Evolutionary conservation across 2,113 vertebrate species (phyloP).

Genomic region (Bombycilla garrulus): DNA sequence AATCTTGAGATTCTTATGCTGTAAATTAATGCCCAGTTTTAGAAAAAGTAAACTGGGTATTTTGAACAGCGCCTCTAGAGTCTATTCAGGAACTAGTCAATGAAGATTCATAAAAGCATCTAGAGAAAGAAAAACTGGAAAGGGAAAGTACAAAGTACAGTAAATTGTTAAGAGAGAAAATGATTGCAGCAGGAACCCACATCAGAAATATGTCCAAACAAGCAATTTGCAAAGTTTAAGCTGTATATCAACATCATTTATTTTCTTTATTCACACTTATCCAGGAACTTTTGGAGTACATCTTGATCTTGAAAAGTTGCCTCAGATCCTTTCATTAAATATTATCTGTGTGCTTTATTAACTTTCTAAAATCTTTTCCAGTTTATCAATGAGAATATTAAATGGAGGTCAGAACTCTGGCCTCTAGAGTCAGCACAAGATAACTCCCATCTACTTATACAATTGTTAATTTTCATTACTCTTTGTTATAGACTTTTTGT

Average conservation of each 20-base stretch:
- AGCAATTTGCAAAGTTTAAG: neutral
- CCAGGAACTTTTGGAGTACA: neutral
- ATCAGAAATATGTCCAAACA: neutral
- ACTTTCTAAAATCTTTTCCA: neutral
- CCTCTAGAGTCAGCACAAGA: neutral
- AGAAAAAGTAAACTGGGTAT: neutral
- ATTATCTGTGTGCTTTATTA: neutral
- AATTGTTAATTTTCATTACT: neutral
- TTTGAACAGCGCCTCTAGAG: neutral
- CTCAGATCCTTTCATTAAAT: neutral
- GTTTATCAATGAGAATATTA: neutral
- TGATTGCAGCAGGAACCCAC: neutral
- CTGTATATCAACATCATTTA: neutral
- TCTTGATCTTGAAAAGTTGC: neutral
- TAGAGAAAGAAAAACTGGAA: neutral
- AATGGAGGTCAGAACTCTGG: neutral
- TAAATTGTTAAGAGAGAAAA: neutral
- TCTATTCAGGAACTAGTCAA: neutral
- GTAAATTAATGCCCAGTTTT: neutral
- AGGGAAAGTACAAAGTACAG: neutral
- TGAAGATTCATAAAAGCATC: neutral
- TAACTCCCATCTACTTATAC: neutral
- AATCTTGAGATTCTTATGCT: neutral
- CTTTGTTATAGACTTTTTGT: neutral
- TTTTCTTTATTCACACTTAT: neutral